Conservation (phyloP, 1,140 invertebrate genomes). For the Meloidogyne hapla region DNA sequence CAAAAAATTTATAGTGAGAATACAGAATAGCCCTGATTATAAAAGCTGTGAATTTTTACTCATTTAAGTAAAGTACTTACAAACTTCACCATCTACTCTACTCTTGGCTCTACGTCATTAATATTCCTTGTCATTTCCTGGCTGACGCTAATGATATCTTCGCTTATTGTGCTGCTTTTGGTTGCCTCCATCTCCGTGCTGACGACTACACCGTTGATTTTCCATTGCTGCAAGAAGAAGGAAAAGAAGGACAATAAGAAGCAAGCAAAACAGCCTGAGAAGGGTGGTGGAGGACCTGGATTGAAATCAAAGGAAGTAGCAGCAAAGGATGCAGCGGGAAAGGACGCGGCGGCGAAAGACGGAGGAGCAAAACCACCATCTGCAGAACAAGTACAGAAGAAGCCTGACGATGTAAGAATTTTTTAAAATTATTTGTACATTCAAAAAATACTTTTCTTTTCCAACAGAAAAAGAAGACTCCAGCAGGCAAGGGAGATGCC, state of each 20-base stretch:
- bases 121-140: not conserved
- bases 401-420: not conserved
- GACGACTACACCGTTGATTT: not conserved
- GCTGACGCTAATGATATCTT: not conserved
- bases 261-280: not conserved
- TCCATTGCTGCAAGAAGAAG: not conserved
- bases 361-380: not conserved
- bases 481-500: not conserved
- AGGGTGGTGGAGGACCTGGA: not conserved
- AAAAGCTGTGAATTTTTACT: no score
- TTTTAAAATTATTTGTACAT: no score
- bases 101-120: not conserved
- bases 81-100: no score
- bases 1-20: no score
- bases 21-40: no score
- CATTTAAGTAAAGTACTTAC: no score
- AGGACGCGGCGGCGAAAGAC: not conserved
- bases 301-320: no score
- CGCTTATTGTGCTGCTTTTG: not conserved
- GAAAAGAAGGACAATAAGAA: not conserved
- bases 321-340: not conserved
- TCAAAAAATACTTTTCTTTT: not conserved
- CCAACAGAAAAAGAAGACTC: not conserved
- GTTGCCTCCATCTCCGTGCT: not conserved
- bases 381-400: not conserved